phyloP scores from a whole-genome alignment of 2,797 vertebrate species.

The Sternotherus odoratus region DNA sequence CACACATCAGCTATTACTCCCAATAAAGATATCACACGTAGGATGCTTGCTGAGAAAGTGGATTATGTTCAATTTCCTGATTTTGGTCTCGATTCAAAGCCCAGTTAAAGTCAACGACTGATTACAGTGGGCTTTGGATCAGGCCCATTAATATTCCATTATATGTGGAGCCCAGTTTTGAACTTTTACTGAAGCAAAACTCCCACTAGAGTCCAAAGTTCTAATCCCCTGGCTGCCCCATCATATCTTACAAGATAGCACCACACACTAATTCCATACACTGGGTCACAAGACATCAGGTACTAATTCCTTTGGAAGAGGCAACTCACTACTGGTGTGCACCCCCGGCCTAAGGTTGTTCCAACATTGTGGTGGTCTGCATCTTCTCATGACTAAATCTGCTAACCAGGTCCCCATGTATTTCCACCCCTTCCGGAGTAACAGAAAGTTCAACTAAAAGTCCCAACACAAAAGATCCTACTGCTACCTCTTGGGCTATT shows the following conservation, averaged over 20 bases:
- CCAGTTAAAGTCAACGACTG: neutral
- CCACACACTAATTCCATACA: accelerated
- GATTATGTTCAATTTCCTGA: neutral
- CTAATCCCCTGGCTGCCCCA: neutral
- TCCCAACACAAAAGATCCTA: neutral
- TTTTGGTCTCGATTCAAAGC: neutral
- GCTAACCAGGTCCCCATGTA: neutral
- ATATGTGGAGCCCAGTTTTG: neutral
- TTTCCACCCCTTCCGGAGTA: neutral
- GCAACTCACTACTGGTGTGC: too few relatives aligned
- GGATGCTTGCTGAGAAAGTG: constrained; percentile 19
- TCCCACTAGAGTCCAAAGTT: neutral
- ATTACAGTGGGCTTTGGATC: neutral
- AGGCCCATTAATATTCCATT: neutral
- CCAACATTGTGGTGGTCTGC: neutral
- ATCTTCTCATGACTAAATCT: neutral
- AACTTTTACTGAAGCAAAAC: neutral
- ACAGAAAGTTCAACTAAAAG: neutral
- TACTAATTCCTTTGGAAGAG: neutral
- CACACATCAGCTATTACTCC: neutral
- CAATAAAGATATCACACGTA: neutral
- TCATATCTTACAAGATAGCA: neutral
- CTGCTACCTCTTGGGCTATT: neutral
- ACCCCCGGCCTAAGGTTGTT: neutral
- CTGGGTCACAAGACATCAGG: accelerated